A percentile compares a stretch with the other conserved stretches of the same genome.
Evolutionary conservation across 2,888 invertebrate species (phyloP).

Genomic region (Eupithecia subumbrata): DNA sequence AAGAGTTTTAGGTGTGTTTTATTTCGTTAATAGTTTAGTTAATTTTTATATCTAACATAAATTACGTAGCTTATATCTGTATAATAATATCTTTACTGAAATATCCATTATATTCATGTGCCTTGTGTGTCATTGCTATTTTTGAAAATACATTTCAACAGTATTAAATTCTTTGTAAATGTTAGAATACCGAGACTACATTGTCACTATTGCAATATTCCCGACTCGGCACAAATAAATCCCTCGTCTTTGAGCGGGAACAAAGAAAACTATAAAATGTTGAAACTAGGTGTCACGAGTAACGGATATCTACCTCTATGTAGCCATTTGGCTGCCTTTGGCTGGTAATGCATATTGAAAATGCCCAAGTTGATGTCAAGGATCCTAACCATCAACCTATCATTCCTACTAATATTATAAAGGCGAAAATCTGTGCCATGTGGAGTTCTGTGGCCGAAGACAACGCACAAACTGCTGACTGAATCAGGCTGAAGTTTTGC

Average conservation of each 20-base stretch:
- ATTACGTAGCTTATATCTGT: too few species aligned
- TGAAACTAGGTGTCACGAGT: background rate
- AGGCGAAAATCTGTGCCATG: too few species aligned
- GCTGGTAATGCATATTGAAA: background rate
- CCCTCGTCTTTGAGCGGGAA: background rate
- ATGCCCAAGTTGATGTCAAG: background rate
- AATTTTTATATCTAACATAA: too few species aligned
- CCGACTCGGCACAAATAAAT: background rate
- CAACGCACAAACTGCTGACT: too few species aligned
- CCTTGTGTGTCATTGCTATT: background rate
- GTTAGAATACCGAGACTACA: background rate
- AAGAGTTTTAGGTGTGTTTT: constrained; percentile 31
- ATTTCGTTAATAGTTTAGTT: too few species aligned
- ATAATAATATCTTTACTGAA: too few species aligned
- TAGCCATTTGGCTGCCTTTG: background rate
- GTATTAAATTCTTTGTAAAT: background rate
- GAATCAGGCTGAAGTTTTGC: too few species aligned
- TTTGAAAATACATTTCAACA: background rate
- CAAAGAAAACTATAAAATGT: constrained; percentile 1
- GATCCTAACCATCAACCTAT: background rate
- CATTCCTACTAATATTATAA: too few species aligned
- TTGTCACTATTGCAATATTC: constrained; percentile 3
- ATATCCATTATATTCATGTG: too few species aligned
- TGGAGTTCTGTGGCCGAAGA: too few species aligned
- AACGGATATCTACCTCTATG: background rate